Evolutionary conservation across 2,888 invertebrate genomes (phyloP), one percentile per base, ranked within the genome.

Genomic region (Drosophila prostipennis): DNA sequence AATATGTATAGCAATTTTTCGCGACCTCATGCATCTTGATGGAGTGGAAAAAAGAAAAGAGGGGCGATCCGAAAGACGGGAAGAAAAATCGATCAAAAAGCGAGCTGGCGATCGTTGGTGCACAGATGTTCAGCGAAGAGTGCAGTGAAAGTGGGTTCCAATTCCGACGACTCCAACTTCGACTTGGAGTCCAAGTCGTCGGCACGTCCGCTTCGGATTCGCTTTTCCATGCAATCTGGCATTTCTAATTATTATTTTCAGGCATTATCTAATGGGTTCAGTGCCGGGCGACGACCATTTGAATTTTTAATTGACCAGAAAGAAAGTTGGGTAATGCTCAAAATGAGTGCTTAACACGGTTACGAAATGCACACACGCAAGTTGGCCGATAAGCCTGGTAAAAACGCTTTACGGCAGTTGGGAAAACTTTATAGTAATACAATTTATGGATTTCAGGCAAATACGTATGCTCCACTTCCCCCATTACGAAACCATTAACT

Each of bases 141-240:
- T 78, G 79, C 70, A 83, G 79, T 78, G 78, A 84, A 82, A 84
- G 84, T 81, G 81, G 68, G 71, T 75, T 75, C 78, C 72, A 53
- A 46, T 23, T 56, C 59, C 51, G 26, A 58, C 29, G 19, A 32
- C 39, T 53, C 34, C 40, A 16, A 14, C 16, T 60, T 29, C 34
- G 19, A 23, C 40, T 64, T 32, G 46, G 46, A 29, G 14, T 46
- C 43, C 43, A 23, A 43, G 46, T 29, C 14, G 32, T 16, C 16
- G 43, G 43, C 46, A 75, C 40, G 69, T 78, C 73, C 77, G 77
- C 69, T 58, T 54, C 57, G 74, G 72, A 64, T 57, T 74, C 40
- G 48, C 53, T 57, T 72, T 68, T 77, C 64, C 69, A 73, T 75
- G 79, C 68, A 77, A 74, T 74, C 73, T 36, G 46, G 29, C 58